phyloP scores from a whole-genome alignment of 2,888 invertebrate species.

The Plusia festucae region DNA sequence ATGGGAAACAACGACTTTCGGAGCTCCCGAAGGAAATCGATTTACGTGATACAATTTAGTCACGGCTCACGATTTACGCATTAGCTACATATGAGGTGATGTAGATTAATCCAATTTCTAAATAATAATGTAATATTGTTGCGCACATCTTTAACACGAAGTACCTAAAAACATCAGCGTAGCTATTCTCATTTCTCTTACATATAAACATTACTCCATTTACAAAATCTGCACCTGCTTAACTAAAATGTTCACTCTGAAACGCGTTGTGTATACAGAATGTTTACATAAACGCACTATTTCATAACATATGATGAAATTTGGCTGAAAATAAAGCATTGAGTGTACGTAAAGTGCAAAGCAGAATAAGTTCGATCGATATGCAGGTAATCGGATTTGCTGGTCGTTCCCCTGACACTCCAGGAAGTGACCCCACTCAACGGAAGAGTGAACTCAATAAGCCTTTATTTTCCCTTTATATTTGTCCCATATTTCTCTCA shows the following conservation, averaged over 20 bases:
- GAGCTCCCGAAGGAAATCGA: neutral
- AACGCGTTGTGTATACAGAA: conserved; percentile 26
- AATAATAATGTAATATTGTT: conserved; percentile 5
- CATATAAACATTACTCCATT: conserved; percentile 38
- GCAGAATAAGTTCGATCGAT: conserved; percentile 74
- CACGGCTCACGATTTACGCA: conserved; percentile 3
- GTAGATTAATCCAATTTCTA: neutral
- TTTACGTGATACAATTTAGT: neutral
- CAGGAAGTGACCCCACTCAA: conserved; percentile 83
- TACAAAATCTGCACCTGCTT: conserved; percentile 45
- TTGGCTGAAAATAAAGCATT: conserved; percentile 37
- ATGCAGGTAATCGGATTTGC: conserved; percentile 79
- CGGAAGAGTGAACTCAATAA: conserved; percentile 78
- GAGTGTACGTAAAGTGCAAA: conserved; percentile 41
- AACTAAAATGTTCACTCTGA: conserved; percentile 28
- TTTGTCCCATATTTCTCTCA: conserved; percentile 56
- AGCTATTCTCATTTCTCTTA: too few relatives aligned
- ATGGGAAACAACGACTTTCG: neutral
- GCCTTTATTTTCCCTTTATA: conserved; percentile 70
- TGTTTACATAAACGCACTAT: conserved; percentile 38
- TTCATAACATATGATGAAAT: conserved; percentile 41
- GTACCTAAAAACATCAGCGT: conserved; percentile 11
- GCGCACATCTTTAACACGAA: conserved; percentile 15
- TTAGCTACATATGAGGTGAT: neutral
- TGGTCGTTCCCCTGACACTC: conserved; percentile 71